Conservation (phyloP, 2,888 invertebrate genomes). For the Norana najaformis region DNA sequence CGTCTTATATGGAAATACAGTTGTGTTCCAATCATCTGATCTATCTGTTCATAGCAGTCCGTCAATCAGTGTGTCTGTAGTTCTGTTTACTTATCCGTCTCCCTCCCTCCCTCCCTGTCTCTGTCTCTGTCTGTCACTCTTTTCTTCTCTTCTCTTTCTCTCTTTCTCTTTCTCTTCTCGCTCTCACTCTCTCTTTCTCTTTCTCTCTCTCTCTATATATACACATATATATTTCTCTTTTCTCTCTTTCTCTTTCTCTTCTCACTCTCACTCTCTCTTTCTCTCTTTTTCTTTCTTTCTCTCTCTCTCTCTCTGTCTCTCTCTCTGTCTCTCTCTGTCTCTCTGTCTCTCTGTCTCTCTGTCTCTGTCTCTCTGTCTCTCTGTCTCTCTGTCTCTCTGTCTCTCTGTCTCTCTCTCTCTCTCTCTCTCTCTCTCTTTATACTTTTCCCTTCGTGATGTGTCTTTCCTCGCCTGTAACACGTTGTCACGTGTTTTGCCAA, state of each 20-base stretch:
- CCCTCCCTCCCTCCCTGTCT: background rate
- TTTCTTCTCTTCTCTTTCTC: background rate
- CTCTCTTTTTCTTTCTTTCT: background rate
- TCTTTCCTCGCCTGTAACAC: too few relatives aligned
- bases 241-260: background rate
- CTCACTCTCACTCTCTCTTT: background rate
- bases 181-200: background rate
- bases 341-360: constrained; percentile 27
- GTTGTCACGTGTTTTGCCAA: too few relatives aligned
- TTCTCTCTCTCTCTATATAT: background rate
- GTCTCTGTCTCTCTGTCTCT: constrained; percentile 32
- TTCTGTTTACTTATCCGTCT: background rate
- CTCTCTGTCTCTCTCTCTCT: constrained; percentile 36
- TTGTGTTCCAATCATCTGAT: background rate
- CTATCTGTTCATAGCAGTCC: background rate
- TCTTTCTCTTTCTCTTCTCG: background rate
- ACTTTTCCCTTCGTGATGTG: too few relatives aligned
- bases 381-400: constrained; percentile 34
- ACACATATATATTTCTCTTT: too few relatives aligned
- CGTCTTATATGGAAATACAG: background rate
- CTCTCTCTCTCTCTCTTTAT: too few relatives aligned
- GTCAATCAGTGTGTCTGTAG: background rate
- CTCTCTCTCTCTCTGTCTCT: background rate
- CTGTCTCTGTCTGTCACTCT: background rate
- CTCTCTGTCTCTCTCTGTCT: constrained; percentile 22